These are phyloP conservation scores for Disparrhopalites patrizii DNA, from an alignment of 2,888 invertebrate genomes.

Conservation along the genomic window DNA sequence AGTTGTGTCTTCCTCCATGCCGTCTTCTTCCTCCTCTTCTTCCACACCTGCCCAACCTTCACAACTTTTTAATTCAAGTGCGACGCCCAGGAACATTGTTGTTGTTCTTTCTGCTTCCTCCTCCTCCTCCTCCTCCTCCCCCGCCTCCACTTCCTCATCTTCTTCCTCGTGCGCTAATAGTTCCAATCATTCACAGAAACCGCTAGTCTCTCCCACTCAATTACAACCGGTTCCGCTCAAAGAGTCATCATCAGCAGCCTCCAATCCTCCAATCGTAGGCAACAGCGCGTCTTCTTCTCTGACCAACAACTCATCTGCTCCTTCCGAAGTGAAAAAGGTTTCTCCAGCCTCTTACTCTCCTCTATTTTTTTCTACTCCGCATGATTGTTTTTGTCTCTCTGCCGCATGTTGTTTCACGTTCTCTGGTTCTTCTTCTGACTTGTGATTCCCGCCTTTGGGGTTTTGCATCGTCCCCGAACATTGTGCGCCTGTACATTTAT, in stretches of 20 bases:
- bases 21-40: slow-evolving; percentile 38
- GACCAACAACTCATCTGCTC: not conserved
- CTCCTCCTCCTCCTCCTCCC: slow-evolving; percentile 38
- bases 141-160: not conserved
- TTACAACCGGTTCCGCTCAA: not conserved
- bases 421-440: slow-evolving; percentile 24
- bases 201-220: slow-evolving; percentile 7
- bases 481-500: not conserved
- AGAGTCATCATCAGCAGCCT: slow-evolving; percentile 9
- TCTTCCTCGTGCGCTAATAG: not conserved
- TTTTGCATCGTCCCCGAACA: not conserved
- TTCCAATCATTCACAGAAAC: slow-evolving; percentile 12
- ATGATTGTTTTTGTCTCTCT: slow-evolving; percentile 28
- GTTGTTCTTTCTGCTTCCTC: slow-evolving; percentile 38
- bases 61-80: not conserved
- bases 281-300: not conserved
- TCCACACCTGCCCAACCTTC: slow-evolving; percentile 20
- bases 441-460: too few species aligned
- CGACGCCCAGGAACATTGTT: slow-evolving; percentile 43
- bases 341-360: slow-evolving; percentile 28
- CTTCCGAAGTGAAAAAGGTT: slow-evolving; percentile 46
- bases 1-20: slow-evolving; percentile 38
- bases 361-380: slow-evolving; percentile 7
- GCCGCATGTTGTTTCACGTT: slow-evolving; percentile 25
- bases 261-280: not conserved